Evolutionary conservation across 2,888 invertebrate genomes (phyloP).

Genomic region (Therioaphis trifolii): DNA sequence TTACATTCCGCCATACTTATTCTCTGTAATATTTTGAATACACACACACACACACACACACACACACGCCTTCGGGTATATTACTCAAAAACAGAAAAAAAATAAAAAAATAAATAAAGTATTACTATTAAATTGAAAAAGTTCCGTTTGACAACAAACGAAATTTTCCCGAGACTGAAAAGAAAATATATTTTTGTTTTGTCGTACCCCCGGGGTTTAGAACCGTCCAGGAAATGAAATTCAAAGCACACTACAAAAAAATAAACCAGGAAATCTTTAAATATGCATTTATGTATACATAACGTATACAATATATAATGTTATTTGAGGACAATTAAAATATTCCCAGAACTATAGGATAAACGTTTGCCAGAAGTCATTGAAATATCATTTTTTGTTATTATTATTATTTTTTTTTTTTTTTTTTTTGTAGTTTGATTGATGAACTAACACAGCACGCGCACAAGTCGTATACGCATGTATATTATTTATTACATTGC

Average conservation of each 20-base stretch:
- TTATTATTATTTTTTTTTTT: no score
- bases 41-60: not conserved
- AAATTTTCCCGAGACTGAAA: not conserved
- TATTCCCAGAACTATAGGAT: not conserved
- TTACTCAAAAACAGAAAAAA: conserved; percentile 7
- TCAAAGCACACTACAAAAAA: not conserved
- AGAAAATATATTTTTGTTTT: not conserved
- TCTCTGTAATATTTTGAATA: not conserved
- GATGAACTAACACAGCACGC: no score
- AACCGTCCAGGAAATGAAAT: not conserved
- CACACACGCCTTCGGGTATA: not conserved
- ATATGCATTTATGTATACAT: not conserved
- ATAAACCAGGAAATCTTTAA: not conserved
- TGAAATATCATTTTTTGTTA: not conserved
- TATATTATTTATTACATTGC: no score
- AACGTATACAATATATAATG: not conserved
- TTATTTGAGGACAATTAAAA: not conserved
- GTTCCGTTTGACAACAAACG: conserved; percentile 39
- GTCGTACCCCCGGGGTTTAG: not conserved
- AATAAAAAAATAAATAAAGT: not conserved
- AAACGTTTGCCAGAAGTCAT: not conserved
- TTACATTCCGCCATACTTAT: not conserved
- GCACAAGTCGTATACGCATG: no score
- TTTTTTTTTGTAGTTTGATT: no score
- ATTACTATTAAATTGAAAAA: conserved; percentile 47